Conservation (phyloP, 2,113 vertebrate genomes). For the Anser cygnoides region DNA sequence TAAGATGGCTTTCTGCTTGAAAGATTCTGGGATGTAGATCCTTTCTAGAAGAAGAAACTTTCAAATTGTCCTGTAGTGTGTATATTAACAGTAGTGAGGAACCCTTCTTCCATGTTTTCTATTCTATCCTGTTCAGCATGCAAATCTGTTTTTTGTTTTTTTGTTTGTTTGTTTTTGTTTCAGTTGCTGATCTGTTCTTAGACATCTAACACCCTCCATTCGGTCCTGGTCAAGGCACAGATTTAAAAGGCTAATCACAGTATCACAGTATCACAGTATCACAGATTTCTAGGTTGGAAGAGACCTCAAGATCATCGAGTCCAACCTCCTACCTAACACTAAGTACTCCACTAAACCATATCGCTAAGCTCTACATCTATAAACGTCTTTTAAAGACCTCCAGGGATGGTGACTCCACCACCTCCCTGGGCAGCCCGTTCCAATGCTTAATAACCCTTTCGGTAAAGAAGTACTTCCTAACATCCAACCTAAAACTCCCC, state of each 20-base stretch:
- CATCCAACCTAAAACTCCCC: too few species aligned
- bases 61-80: not conserved
- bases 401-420: too few species aligned
- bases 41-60: not conserved
- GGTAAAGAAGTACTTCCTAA: too few species aligned
- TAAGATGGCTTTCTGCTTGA: not conserved
- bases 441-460: too few species aligned
- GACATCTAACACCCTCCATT: not conserved
- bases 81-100: not conserved
- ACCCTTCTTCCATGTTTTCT: fast-evolving
- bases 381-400: too few species aligned
- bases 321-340: too few species aligned
- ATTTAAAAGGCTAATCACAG: not conserved
- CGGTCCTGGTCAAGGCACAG: not conserved
- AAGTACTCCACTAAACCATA: too few species aligned
- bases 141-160: not conserved
- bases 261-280: too few species aligned
- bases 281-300: too few species aligned
- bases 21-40: not conserved
- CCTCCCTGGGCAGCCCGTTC: too few species aligned
- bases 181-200: not conserved
- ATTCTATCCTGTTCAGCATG: not conserved
- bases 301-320: too few species aligned
- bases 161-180: not conserved
- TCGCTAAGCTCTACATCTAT: too few species aligned